Percentiles rank a stretch among this genome's conserved stretches.
Evolutionary conservation across 2,888 invertebrate genomes (phyloP).

Genomic region (Eristalis intricaria): DNA sequence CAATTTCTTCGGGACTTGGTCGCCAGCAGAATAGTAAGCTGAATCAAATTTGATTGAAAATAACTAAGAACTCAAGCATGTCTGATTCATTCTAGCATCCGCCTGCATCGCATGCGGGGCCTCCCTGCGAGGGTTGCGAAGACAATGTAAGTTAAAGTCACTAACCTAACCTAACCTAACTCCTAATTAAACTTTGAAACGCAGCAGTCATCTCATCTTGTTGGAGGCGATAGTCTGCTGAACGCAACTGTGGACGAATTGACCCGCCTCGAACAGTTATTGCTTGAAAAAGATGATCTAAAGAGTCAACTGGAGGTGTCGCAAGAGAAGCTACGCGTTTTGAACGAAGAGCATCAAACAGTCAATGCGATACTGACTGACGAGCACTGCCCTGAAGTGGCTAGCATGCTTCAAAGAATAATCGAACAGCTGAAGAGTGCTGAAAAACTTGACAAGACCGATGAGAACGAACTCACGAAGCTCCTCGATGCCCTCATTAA

Average conservation of each 20-base stretch:
- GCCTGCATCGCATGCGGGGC: neutral
- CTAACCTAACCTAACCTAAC: too few species aligned
- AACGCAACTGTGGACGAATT: constrained; percentile 75
- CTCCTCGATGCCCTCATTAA: constrained; percentile 71
- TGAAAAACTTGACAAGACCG: constrained; percentile 75
- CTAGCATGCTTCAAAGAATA: constrained; percentile 74
- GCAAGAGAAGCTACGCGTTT: constrained; percentile 72
- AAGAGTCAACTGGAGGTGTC: constrained; percentile 73
- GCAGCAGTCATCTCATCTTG: constrained; percentile 10
- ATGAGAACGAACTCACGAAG: constrained; percentile 75
- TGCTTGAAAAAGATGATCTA: constrained; percentile 74
- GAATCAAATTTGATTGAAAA: neutral
- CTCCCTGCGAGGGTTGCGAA: neutral
- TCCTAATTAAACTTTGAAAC: neutral
- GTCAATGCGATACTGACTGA: constrained; percentile 74
- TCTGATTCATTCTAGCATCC: neutral
- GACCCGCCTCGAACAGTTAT: constrained; percentile 73
- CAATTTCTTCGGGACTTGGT: constrained; percentile 78
- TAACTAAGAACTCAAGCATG: neutral
- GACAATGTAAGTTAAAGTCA: neutral
- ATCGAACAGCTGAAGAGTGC: constrained; percentile 74
- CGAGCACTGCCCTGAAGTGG: constrained; percentile 74
- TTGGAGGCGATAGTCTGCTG: constrained; percentile 76
- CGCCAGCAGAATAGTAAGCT: constrained; percentile 75
- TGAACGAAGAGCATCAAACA: constrained; percentile 73